Base-by-base conservation (phyloP, 2,113 vertebrate species). In the Lophius piscatorius region DNA sequence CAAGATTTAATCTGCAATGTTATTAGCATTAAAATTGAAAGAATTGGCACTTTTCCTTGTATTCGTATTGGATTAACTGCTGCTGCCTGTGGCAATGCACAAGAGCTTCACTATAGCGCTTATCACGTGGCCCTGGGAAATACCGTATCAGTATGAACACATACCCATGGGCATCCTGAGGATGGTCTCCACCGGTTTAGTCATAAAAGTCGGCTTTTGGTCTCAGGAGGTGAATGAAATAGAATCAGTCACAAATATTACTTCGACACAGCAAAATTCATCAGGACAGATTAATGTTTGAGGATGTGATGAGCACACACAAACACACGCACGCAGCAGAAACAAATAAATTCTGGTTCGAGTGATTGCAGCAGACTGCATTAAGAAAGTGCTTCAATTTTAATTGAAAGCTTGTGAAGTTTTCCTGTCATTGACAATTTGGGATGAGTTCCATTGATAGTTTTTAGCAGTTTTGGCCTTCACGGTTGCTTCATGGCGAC, bases 21-120 rank as follows among this genome's bases (percentile, higher is more conserved):
- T 70, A 88, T 88, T 89, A 90, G 69, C 78, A 90, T 90, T 89
- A 84, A 90, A 90, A 91, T 90, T 81, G 80, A 85, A 87, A 89
- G 81, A 78, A 54, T 59, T 69, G 76, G 73, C 60, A 81, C 71
- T 88, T 84, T 86, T 88, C 88, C 74, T 78, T 82, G n/a, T n/a
- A n/a, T n/a, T n/a, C n/a, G n/a, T n/a, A n/a, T 84, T 78, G 78
- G 82, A 86, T 88, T 84, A 87, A 87, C 82, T 81, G 80, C 62
- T 76, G 56, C 80, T 42, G 76, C 71, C 74, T 87, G 77, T 69
- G 74, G 81, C 78, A 87, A 76, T 54, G 45, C 67, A 63, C 52
- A 68, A 79, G 57, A 56, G 52, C 46, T 49, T 26, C 52, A 57
- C 56, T 40, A 40, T 69, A 76, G 70, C 61, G 63, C 76, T 86